Percentiles rank a stretch among this genome's conserved stretches.
phyloP scores from a whole-genome alignment of 23 tunicate species.

The Trididemnum miniatum region DNA sequence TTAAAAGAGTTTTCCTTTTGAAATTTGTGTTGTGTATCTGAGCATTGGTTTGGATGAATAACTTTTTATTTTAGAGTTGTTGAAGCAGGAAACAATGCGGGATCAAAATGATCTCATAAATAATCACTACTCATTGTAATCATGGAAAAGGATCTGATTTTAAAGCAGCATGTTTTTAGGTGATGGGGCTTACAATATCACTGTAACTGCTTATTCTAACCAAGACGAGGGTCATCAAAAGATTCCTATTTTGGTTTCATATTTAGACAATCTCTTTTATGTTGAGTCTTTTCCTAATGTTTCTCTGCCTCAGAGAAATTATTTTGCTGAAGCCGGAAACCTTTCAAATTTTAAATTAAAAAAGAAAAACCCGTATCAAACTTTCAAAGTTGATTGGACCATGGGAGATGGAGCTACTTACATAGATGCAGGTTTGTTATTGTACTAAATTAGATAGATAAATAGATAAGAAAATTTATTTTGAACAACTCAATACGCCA shows the following conservation, averaged over 20 bases:
- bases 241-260: conserved; percentile 11
- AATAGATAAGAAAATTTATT: too few relatives aligned
- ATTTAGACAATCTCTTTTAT: conserved; percentile 23
- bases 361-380: conserved; percentile 25
- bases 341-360: conserved; percentile 7
- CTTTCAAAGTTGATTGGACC: conserved; percentile 34
- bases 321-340: conserved; percentile 25
- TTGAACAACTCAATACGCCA: too few relatives aligned
- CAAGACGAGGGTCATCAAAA: neutral
- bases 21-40: too few relatives aligned
- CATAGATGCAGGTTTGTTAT: conserved; percentile 33
- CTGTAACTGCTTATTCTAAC: conserved; percentile 28
- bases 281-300: conserved; percentile 45
- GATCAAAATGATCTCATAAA: too few relatives aligned
- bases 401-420: conserved; percentile 55
- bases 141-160: too few relatives aligned
- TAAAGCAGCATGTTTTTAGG: too few relatives aligned
- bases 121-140: too few relatives aligned
- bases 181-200: conserved; percentile 47
- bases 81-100: too few relatives aligned
- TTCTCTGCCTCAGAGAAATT: conserved; percentile 12
- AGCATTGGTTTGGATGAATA: too few relatives aligned
- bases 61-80: too few relatives aligned
- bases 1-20: too few relatives aligned
- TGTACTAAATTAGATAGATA: too few relatives aligned